Base-by-base conservation (phyloP, 2,888 invertebrate species). In the Mythimna vitellina region DNA sequence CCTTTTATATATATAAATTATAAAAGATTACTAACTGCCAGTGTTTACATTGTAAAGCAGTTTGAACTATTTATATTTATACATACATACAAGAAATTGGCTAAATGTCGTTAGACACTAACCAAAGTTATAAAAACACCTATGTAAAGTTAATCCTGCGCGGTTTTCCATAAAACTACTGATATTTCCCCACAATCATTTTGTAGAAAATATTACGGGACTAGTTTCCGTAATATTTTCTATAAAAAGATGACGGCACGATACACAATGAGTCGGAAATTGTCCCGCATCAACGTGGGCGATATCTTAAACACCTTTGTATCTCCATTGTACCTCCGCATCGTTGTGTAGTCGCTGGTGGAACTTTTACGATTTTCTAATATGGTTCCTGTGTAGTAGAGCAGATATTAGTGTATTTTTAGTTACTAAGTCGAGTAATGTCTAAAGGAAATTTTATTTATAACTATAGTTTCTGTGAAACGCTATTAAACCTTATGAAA, bases 191-290 rank as follows among this genome's bases (percentile, higher is more conserved):
- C 38, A 58, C 42, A 74, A 75, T 60, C 22, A 38, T 42, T 42
- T 42, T 42, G 12, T 42, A 42, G 42, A 12, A 42, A 14, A 42
- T 12, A 42, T 42, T 14, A 1, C 42, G 46, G 20, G 7, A 46
- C 17, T 63, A 53, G 38, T 57, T 57, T 6, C 12, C 29, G 12
- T 29, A 42, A 78, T 60, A 77, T 81, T 73, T 70, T 69, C 29
- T 65, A 9, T 2, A 58, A 69, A 35, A 68, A 72, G 57, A 68
- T 70, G n/a, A n/a, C 57, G 25, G 29, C 58, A 25, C 20, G 46
- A 29, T 12, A 35, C 56, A 83, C 66, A 78, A 70, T 74, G 53
- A 35, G n/a, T 46, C 70, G 82, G 82, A 82, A 84, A 82, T 73
- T 75, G 85, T 68, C 38, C 51, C 58, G 49, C 42, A 64, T 69